Evolutionary conservation across 2,888 invertebrate genomes (phyloP).

Genomic region (Aphodius granarius): DNA sequence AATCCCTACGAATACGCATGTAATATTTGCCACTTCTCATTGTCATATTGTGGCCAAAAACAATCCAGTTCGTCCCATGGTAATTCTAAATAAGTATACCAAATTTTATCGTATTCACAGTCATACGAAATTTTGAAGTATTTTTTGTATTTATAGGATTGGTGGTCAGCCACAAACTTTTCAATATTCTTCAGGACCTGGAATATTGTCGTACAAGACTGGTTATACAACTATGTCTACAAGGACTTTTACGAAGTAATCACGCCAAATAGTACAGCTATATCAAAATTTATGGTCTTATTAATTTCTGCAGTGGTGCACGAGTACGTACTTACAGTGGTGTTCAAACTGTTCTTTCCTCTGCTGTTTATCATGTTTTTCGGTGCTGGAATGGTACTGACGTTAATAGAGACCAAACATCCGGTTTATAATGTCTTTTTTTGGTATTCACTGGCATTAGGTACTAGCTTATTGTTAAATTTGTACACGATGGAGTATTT

Average conservation of each 20-base stretch:
- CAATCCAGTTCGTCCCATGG: no score
- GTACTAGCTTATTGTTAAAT: slow-evolving; percentile 74
- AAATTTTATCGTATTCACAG: no score
- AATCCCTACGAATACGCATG: no score
- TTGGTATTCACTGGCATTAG: slow-evolving; percentile 79
- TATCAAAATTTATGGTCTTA: slow-evolving; percentile 69
- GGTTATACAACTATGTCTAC: slow-evolving; percentile 90
- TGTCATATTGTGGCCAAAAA: no score
- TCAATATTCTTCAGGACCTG: slow-evolving; percentile 85
- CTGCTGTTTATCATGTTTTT: slow-evolving; percentile 79
- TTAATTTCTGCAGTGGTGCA: slow-evolving; percentile 84
- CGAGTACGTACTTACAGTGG: slow-evolving; percentile 79
- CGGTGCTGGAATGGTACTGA: slow-evolving; percentile 63
- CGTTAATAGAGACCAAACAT: slow-evolving; percentile 54
- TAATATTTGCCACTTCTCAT: no score
- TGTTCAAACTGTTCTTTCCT: slow-evolving; percentile 87
- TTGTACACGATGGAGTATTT: slow-evolving; percentile 86
- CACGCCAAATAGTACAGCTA: slow-evolving; percentile 51
- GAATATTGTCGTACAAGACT: slow-evolving; percentile 94
- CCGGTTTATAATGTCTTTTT: slow-evolving; percentile 74
- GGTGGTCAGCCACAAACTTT: slow-evolving; percentile 92
- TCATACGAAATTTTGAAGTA: no score
- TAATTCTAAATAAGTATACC: no score
- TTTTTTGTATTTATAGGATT: no score
- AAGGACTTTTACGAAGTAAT: slow-evolving; percentile 63